Evolutionary conservation across 2,888 invertebrate species (phyloP), one percentile per base, ranked within the genome.

Genomic region (Cylloceria caligata): DNA sequence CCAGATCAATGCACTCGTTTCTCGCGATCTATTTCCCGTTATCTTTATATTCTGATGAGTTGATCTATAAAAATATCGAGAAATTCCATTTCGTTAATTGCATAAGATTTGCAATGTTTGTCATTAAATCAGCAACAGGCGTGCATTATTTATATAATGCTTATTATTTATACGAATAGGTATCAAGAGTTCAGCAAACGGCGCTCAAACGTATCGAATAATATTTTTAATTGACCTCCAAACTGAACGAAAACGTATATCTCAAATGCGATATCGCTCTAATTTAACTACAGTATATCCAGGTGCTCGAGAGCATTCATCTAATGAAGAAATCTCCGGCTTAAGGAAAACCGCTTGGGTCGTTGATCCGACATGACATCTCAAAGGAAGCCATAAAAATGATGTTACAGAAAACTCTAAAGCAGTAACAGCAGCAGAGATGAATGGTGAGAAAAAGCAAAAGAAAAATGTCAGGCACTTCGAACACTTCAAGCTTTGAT

Each of bases 21-120:
- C 57, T 57, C 49, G 30, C 19, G 68, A 68, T 52, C 68, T 36
- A 68, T 52, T 68, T 52, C n/a, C 52, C 52, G 36, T 68, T 68
- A 19, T 21, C 36, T 52, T 52, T 34, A 11, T 21, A 67, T 67
- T 45, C 65, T 13, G 47, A 49, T 67, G n/a, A 11, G 27, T 49
- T 19, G 47, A 34, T 49, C 67, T 67, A 34, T 49, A 49, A 49
- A 47, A 65, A 45, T 65, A 65, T 21, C 64, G 42, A 27, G 13
- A n/a, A 39, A 42, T n/a, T 42, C n/a, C 27, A 1, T 55, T 27
- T 13, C n/a, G n/a, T 16, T 45, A 45, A 42, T 65, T 65, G 27
- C 9, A 21, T 3, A 49, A 49, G 11, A 21, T 21, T n/a, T 49
- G 49, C 21, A 49, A 6, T 24, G 27, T 55, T 55, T 27, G 13